Percentiles rank a stretch among this genome's conserved stretches.
Evolutionary conservation across 2,797 vertebrate genomes (phyloP).

Genomic region (Eutrigla gurnardus): DNA sequence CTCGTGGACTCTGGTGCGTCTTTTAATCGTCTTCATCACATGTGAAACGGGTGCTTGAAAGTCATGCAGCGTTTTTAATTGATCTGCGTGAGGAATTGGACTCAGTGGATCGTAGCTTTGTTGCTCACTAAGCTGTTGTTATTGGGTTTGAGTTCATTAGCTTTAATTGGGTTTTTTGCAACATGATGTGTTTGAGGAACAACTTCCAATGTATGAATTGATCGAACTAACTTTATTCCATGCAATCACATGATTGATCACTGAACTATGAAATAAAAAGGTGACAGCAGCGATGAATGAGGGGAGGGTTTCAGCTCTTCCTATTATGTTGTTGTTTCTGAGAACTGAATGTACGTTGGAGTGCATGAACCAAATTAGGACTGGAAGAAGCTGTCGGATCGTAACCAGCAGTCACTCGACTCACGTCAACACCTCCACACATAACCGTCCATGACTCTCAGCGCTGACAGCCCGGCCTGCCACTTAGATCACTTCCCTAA

Average conservation of each 20-base stretch:
- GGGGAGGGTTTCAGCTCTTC: background rate
- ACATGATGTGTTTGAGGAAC: background rate
- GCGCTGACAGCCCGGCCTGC: slow-evolving; percentile 45
- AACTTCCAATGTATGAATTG: background rate
- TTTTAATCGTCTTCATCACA: slow-evolving; percentile 16
- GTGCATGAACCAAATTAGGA: background rate
- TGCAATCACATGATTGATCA: background rate
- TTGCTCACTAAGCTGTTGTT: slow-evolving; percentile 10
- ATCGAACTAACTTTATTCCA: background rate
- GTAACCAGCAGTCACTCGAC: slow-evolving; percentile 21
- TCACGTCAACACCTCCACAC: slow-evolving; percentile 21
- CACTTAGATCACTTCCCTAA: slow-evolving; percentile 52
- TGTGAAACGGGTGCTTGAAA: slow-evolving; percentile 27
- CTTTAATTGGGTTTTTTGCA: slow-evolving; percentile 23
- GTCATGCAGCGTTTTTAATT: slow-evolving; percentile 17
- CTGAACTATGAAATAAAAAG: background rate
- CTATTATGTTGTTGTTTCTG: background rate
- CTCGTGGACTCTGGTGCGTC: background rate
- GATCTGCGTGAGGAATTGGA: slow-evolving; percentile 16
- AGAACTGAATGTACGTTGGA: background rate
- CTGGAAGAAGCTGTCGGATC: slow-evolving; percentile 1
- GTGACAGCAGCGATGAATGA: background rate
- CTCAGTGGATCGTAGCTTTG: slow-evolving; percentile 8
- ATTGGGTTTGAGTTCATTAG: slow-evolving; percentile 35
- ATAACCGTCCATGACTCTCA: slow-evolving; percentile 39